phyloP scores from a whole-genome alignment of 1,140 invertebrate species.

The Heliconius congener region DNA sequence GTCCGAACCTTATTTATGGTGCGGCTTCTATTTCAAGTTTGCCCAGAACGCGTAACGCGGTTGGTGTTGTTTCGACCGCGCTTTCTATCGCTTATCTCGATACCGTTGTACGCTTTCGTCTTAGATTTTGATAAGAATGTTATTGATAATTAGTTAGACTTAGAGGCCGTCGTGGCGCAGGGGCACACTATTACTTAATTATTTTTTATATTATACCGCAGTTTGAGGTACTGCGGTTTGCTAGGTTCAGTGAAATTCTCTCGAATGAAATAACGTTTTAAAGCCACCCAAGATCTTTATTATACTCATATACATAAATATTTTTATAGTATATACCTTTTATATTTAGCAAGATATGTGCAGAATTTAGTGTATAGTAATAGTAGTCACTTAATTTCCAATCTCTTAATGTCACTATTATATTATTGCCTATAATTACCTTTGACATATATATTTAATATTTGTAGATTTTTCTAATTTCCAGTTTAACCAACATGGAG shows the following conservation, averaged over 20 bases:
- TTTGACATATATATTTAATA: too few species aligned
- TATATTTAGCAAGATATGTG: too few species aligned
- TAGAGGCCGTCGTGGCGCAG: too few species aligned
- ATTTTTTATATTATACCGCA: too few species aligned
- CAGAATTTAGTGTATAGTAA: too few species aligned
- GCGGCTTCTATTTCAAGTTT: constrained; percentile 54
- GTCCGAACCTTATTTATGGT: constrained; percentile 50
- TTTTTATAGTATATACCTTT: too few species aligned
- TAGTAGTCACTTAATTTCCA: too few species aligned
- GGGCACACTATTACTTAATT: too few species aligned
- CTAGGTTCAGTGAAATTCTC: constrained; percentile 6
- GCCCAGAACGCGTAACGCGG: constrained; percentile 70
- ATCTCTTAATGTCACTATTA: too few species aligned
- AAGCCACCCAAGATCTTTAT: background rate
- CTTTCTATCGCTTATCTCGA: constrained; percentile 75
- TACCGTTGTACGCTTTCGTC: constrained; percentile 59
- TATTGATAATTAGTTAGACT: background rate
- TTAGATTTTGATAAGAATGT: constrained; percentile 51
- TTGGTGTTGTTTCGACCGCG: constrained; percentile 66
- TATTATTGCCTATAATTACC: too few species aligned
- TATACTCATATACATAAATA: too few species aligned
- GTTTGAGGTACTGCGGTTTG: background rate
- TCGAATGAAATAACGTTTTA: constrained; percentile 20
- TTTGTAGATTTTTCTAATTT: background rate
- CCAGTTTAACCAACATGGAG: background rate